Base-by-base conservation (phyloP, 2,888 invertebrate species). In the Conistra vaccinii region DNA sequence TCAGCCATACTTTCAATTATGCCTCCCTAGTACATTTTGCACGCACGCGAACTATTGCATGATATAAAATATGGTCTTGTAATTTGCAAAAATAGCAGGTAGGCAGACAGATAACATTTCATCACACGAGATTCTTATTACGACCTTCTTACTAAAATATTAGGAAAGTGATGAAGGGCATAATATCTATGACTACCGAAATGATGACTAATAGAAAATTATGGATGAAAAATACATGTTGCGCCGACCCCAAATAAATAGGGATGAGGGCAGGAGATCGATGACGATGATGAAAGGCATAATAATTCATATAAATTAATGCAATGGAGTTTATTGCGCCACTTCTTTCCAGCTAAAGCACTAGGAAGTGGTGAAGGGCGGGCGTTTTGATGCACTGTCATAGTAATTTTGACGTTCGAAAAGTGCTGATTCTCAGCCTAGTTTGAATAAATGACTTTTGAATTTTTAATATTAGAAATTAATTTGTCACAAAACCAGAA, bases 1-100 rank as follows among this genome's bases (percentile, higher is more conserved):
- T 63, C 14, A 20, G 51, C 5, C 26, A 61, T 66, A 10, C 4
- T 66, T 45, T 39, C 5, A 58, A 20, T 81, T 32, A 45, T 79
- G 45, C 23, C 26, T 57, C 3, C 32, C 17, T 55, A 39, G 39
- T 35, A 9, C 45, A 29, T 63, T 32, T 26, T 3, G 9, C 3
- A 9, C n/a, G 17, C 7, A 23, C 3, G n/a, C 23, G 2, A 48
- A 48, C 5, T 14, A n/a, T 39, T 39, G 1, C 32, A 65, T 23
- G 23, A 48, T 26, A 14, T 48, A 53, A 42, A 42, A 14, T 23
- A n/a, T 29, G 2, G 26, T 62, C 12, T 14, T 51, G 0, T 20
- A 45, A 14, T 20, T 14, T 12, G 14, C 10, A 17, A 70, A 61
- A 39, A 45, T 45, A 12, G 12, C 1, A 23, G 42, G 23, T 42